Conservation (phyloP, 2,888 invertebrate species). For the Horisme vitalbata region DNA sequence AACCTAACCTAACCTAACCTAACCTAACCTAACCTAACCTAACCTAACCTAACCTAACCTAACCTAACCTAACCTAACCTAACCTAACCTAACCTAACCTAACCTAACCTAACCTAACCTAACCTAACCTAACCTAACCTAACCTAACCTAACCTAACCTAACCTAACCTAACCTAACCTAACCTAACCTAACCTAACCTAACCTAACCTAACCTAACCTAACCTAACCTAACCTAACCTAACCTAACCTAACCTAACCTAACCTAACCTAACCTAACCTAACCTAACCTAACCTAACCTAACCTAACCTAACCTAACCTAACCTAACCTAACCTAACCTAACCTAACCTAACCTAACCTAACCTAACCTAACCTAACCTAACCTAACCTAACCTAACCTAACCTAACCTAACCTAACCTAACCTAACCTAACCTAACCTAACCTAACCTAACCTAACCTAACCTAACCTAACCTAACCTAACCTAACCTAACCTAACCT, state of each 20-base stretch:
- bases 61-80: background rate
- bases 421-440: background rate
- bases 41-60: background rate
- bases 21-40: background rate
- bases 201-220: background rate
- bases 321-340: background rate
- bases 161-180: background rate
- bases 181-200: background rate
- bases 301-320: background rate
- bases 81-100: background rate
- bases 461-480: background rate
- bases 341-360: background rate
- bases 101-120: background rate
- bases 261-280: background rate
- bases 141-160: background rate
- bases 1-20: background rate
- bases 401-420: background rate
- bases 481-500: background rate
- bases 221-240: background rate
- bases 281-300: background rate
- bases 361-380: background rate
- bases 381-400: background rate
- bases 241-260: background rate
- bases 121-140: background rate
- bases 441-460: background rate